These are phyloP conservation scores for Orchesella cincta DNA, from an alignment of 1,140 invertebrate genomes.

Conservation along the genomic window DNA sequence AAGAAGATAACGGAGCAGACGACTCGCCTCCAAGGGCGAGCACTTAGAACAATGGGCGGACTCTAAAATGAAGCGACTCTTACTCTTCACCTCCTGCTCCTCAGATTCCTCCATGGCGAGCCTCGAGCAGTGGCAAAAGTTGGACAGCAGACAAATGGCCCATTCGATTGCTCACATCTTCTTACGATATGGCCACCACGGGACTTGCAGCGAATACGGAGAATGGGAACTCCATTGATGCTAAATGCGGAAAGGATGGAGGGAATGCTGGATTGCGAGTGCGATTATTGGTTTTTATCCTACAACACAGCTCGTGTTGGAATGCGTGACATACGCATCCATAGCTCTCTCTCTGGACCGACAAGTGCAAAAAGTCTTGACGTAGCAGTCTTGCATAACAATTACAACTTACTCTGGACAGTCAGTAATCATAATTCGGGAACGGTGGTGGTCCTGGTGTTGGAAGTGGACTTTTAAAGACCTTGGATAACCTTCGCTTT, in stretches of 20 bases:
- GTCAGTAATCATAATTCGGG: too few relatives aligned
- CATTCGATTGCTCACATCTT: background rate
- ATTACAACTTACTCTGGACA: background rate
- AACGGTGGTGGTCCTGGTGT: too few relatives aligned
- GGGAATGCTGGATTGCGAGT: constrained; percentile 28
- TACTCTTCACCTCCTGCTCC: constrained; percentile 45
- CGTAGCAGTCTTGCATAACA: constrained; percentile 4
- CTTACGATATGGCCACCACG: constrained; percentile 10
- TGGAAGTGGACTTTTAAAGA: too few relatives aligned
- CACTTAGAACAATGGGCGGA: constrained; percentile 39
- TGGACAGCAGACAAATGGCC: constrained; percentile 26
- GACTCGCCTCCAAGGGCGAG: constrained; percentile 14
- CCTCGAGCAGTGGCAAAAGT: background rate
- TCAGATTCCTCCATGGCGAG: constrained; percentile 37
- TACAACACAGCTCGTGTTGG: constrained; percentile 31
- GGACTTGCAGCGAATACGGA: background rate
- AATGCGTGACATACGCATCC: constrained; percentile 10
- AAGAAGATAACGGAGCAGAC: background rate
- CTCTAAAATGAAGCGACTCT: constrained; percentile 46
- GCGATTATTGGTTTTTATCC: constrained; percentile 46
- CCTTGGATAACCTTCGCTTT: too few relatives aligned
- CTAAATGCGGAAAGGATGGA: background rate
- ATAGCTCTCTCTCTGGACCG: background rate
- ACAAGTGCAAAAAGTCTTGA: constrained; percentile 14
- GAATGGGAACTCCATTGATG: background rate